Evolutionary conservation across 2,797 vertebrate genomes (phyloP).

Genomic region (Alca torda): DNA sequence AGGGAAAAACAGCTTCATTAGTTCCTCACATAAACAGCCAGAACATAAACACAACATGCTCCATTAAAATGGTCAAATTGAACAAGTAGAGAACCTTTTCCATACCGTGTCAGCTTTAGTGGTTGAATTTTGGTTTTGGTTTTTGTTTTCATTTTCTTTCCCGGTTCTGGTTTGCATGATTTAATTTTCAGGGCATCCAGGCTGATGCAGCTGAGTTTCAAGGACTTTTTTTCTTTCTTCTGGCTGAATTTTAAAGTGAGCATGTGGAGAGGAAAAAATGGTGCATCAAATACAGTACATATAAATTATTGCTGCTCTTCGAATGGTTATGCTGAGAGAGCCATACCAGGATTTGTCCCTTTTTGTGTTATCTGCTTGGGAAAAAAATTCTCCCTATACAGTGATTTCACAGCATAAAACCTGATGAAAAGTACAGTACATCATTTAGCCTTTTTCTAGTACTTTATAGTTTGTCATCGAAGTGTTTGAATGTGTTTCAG

Average conservation of each 20-base stretch:
- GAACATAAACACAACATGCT: conserved; percentile 52
- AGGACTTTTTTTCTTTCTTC: background rate
- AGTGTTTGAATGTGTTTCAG: background rate
- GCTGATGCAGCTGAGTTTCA: background rate
- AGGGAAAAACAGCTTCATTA: conserved; percentile 40
- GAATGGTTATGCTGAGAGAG: background rate
- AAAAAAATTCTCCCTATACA: background rate
- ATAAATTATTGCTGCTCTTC: background rate
- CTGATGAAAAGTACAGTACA: background rate
- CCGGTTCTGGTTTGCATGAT: rapidly evolving
- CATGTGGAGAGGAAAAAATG: background rate
- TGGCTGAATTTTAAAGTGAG: background rate
- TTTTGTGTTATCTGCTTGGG: background rate
- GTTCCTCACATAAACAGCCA: conserved; percentile 14
- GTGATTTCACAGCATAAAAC: background rate
- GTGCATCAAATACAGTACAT: background rate
- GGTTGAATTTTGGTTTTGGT: background rate
- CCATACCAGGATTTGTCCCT: background rate
- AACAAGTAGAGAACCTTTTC: background rate
- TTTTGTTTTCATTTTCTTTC: no score
- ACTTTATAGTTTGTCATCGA: background rate
- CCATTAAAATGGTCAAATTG: conserved; percentile 48
- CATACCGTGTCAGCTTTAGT: background rate
- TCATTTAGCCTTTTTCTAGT: background rate
- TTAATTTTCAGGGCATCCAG: background rate